Evolutionary conservation across 2,797 vertebrate genomes (phyloP), one percentile per base, ranked within the genome.

Genomic region (Anguilla obscura): DNA sequence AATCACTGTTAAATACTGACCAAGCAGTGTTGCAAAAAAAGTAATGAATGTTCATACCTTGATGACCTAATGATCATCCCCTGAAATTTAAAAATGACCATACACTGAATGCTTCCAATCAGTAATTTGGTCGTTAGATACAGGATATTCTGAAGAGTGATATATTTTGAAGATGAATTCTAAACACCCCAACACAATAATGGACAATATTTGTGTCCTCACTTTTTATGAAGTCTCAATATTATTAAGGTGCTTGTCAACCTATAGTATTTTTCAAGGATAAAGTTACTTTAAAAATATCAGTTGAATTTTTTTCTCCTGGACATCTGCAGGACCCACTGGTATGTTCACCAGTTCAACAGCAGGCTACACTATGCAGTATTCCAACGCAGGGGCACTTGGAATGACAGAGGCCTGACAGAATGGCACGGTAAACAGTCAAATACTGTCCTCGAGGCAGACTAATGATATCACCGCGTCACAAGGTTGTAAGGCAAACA

Each of bases 1-100:
- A 90, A 87, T 90, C 85, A 86, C 63, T 90, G 87, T 90, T 90
- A 86, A 82, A 84, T 90, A 86, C 86, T 88, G 58, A 90, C 82
- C 74, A 10, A 85, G 82, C 87, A 33, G 88, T 48, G 12, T 4
- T 50, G 79, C 3, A 80, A 89, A 63, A 66, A 50, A 6, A 58
- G 30, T 69, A 45, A 82, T 66, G 54, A 80, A 33, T 18, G 58
- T 74, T 60, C 8, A 14, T 33, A 40, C 84, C 30, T 21, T 58
- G 3, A 85, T 76, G 40, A 45, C 40, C 40, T 45, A 45, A 45
- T 52, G n/a, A 86, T 36, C 8, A 80, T 27, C 71, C 60, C 16
- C 16, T 16, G 45, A 86, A 84, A 63, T 89, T 89, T 82, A 84
- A 90, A 58, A 21, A 30, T 9, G 36, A 86, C 4, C 82, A 88